A percentile compares a stretch with the other conserved stretches of the same genome.
These are phyloP conservation scores for Otolemur garnettii DNA, from an alignment of 2,113 vertebrate genomes.

Conservation along the genomic window DNA sequence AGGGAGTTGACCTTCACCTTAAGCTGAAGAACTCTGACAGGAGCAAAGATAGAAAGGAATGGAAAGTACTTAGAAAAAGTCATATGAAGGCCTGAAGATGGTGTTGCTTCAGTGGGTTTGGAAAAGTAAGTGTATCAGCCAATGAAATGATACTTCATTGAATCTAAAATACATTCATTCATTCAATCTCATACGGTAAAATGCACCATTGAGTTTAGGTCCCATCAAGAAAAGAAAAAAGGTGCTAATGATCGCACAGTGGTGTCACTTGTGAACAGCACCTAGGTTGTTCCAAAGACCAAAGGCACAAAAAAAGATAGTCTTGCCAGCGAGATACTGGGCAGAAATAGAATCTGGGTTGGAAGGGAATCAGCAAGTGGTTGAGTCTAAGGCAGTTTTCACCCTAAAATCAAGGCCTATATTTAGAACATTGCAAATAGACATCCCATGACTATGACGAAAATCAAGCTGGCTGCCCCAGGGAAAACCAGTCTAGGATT, in stretches of 20 bases:
- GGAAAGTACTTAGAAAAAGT: neutral
- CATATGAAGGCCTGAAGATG: neutral
- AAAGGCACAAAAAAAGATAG: neutral
- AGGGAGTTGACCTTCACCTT: neutral
- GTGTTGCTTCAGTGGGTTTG: neutral
- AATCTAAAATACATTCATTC: neutral
- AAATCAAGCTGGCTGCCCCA: constrained; percentile 46
- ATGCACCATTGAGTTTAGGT: neutral
- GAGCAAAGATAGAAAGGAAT: constrained; percentile 6
- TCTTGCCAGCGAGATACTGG: neutral
- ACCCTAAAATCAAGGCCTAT: constrained; percentile 47
- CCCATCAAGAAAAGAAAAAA: neutral
- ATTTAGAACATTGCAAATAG: constrained; percentile 29
- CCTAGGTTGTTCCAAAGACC: neutral
- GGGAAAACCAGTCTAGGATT: neutral
- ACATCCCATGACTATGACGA: constrained; percentile 47
- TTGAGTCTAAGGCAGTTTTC: neutral
- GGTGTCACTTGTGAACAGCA: neutral
- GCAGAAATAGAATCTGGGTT: neutral
- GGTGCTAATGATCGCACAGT: neutral
- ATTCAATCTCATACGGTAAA: neutral
- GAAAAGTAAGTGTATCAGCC: neutral
- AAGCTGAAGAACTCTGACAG: neutral
- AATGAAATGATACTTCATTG: neutral
- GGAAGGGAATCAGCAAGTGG: neutral